Evolutionary conservation across 2,888 invertebrate species (phyloP), one percentile per base, ranked within the genome.

Genomic region (Stictocephala bisonia): DNA sequence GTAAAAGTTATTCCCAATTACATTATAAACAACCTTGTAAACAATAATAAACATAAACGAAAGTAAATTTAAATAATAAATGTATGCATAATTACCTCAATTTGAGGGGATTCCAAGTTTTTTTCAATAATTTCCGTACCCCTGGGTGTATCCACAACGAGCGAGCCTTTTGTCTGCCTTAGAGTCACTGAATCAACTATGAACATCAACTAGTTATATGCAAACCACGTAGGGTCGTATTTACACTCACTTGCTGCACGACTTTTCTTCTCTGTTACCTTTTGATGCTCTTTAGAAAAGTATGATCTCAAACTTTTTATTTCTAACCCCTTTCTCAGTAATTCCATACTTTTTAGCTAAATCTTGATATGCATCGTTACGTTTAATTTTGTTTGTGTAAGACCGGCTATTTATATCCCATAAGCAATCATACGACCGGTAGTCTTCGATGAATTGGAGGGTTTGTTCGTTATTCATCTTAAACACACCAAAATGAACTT

Each of bases 261-360:
- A 48, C 56, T 68, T 69, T 66, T 74, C 68, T 56, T 73, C 13
- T 27, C 41, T 20, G 41, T 56, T 31, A 41, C 20, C 29, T 73
- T 70, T 73, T 73, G 69, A 35, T 70, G 73, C 51, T 73, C 73
- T 70, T 73, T 69, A 18, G 70, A 70, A 73, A 73, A 70, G 41
- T 64, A 73, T 40, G 64, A 73, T 35, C 73, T 48, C 18, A 64
- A 51, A 60, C 69, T 73, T 73, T 73, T 73, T 70, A n/a, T 60
- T 58, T 50, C 68, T 56, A 20, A 68, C 64, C 26, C 40, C 69
- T 20, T 58, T 56, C 20, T 60, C 53, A 60, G 48, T 35, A 13
- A 73, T 50, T 7, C 69, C 60, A 7, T 69, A 70, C 69, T 73
- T 60, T 51, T 69, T 58, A 44, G 22, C 64, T 24, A 41, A 22